Base-by-base conservation (phyloP, 2,113 vertebrate species). In the Potamarius usumacintae region DNA sequence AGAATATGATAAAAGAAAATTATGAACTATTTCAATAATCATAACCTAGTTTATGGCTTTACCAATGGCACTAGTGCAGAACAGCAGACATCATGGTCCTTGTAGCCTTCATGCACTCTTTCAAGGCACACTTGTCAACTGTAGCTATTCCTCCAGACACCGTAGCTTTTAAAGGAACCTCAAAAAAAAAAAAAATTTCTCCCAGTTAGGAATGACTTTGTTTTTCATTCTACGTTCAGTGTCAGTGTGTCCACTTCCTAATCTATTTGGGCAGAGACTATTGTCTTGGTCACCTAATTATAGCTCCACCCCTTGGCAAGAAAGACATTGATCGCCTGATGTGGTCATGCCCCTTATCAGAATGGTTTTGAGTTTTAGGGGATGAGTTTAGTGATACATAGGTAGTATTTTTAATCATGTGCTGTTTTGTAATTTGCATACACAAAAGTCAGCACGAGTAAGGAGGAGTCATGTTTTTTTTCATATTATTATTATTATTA, bases 281-380 rank as follows among this genome's bases (percentile, higher is more conserved):
- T 71, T 84, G 83, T 67, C 52, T 57, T 84, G 65, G 67, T 72
- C 50, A 57, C 65, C 65, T 57, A 71, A 57, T 55, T 69, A 27
- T 71, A 53, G 17, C 83, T 52, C 50, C 65, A 18, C 63, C 50
- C 30, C 52, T 20, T 55, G 50, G 25, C 27, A 83, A 55, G 14
- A 83, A 67, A n/a, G 62, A 48, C 8, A 84, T 55, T 72, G 65
- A 84, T 71, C 11, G 27, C 52, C 65, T 71, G n/a, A 72, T 57
- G 52, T 72, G 83, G n/a, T 9, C 82, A 53, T 52, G 7, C 50
- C 83, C 27, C 65, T 5, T 18, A 30, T 30, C 18, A 69, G n/a
- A 69, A 27, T 11, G 25, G 62, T 17, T 50, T 48, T 42, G 34
- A 69, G 42, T 30, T 52, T 55, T 83, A 4, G 2, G 20, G 27